A percentile compares a stretch with the other conserved stretches of the same genome.
Evolutionary conservation across 1,140 invertebrate species (phyloP).

Genomic region (Macrobrachium nipponense): DNA sequence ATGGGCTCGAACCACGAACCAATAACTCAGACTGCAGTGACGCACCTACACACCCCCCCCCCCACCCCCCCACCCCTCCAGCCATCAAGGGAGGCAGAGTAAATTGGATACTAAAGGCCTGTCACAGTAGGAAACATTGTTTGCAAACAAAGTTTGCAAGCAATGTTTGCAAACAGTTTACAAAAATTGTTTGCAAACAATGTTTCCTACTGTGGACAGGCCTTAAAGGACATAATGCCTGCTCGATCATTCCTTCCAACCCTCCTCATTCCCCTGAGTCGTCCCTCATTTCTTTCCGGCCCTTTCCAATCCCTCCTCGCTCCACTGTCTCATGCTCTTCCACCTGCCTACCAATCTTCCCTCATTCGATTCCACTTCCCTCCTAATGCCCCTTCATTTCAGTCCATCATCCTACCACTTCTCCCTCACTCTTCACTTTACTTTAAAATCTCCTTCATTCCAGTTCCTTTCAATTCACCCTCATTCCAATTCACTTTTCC

Average conservation of each 20-base stretch:
- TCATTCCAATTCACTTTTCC: not conserved
- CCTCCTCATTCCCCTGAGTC: not conserved
- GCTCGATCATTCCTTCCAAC: not conserved
- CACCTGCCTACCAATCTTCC: not conserved
- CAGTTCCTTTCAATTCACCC: not conserved
- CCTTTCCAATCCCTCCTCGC: not conserved
- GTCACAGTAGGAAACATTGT: no score
- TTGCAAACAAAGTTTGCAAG: no score
- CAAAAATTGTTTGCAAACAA: no score
- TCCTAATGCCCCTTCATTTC: not conserved
- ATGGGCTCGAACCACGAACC: no score
- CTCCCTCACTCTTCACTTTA: not conserved
- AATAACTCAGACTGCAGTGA: no score
- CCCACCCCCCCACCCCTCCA: no score
- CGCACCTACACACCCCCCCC: no score
- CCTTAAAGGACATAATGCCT: no score
- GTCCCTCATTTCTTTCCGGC: not conserved
- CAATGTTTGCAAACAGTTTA: no score
- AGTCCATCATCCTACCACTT: not conserved
- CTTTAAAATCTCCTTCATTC: not conserved
- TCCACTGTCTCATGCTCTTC: not conserved
- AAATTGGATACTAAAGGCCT: no score
- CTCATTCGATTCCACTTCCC: not conserved
- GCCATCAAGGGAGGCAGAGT: no score
- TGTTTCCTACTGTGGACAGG: no score